Percentiles rank a stretch among this genome's conserved stretches.
phyloP scores from a whole-genome alignment of 2,797 vertebrate genomes.

The Bradypodion pumilum region DNA sequence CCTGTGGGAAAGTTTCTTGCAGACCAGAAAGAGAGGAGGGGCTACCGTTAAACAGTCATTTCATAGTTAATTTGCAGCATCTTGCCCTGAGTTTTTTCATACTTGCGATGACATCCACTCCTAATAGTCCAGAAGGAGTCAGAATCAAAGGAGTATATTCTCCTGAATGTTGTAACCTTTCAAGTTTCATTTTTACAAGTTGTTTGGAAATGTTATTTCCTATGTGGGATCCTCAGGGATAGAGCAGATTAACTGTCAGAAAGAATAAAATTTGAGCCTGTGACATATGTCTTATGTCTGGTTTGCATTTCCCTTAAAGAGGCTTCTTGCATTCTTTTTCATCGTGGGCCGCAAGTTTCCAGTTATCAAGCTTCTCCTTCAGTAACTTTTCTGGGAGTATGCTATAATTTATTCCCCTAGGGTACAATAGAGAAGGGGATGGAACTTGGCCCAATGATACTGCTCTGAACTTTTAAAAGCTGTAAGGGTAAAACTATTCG shows the following conservation, averaged over 20 bases:
- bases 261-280: not conserved
- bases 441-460: not conserved
- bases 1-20: not conserved
- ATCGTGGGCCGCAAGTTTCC: not conserved
- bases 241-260: not conserved
- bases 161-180: not conserved
- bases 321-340: not conserved
- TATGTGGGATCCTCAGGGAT: not conserved
- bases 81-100: not conserved
- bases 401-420: not conserved
- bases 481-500: conserved; percentile 6
- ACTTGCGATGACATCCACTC: not conserved
- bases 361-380: not conserved
- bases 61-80: not conserved
- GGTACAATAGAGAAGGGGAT: not conserved
- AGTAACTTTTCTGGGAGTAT: not conserved
- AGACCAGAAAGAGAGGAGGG: not conserved
- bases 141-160: not conserved
- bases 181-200: not conserved
- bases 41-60: not conserved
- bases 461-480: conserved; percentile 1
- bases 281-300: not conserved
- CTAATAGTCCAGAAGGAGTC: not conserved
- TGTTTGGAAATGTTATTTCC: not conserved
- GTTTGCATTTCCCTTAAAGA: not conserved